A percentile compares a stretch with the other conserved stretches of the same genome.
phyloP scores from a whole-genome alignment of 2,113 vertebrate genomes.

The Guaruba guarouba region DNA sequence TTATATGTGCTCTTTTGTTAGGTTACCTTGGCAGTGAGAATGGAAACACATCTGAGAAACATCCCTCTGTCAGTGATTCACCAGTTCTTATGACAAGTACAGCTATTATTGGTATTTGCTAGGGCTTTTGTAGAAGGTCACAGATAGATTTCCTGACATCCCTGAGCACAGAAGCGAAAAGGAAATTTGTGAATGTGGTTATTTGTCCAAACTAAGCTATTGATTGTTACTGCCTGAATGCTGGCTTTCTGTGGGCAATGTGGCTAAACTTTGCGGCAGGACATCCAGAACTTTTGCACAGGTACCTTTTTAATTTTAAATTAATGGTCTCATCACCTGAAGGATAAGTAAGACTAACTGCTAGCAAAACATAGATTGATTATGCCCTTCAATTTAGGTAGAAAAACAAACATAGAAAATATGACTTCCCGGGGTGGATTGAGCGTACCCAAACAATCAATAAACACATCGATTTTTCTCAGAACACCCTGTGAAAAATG shows the following conservation, averaged over 20 bases:
- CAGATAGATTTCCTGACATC: neutral
- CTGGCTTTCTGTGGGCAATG: rapidly evolving
- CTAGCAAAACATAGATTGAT: neutral
- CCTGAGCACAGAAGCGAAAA: neutral
- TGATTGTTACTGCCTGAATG: neutral
- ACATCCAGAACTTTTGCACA: neutral
- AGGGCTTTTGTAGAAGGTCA: neutral
- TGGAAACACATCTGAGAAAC: neutral
- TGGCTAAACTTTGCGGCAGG: neutral
- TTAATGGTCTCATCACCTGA: neutral
- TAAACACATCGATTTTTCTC: neutral
- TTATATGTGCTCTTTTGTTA: neutral
- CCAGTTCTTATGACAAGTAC: neutral
- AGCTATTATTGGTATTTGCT: neutral
- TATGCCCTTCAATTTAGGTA: neutral
- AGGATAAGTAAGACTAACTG: neutral
- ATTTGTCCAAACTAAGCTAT: neutral
- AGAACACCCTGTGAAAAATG: neutral
- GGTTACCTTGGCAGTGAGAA: neutral
- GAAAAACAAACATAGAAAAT: neutral
- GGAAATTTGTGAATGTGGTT: neutral
- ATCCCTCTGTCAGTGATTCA: neutral
- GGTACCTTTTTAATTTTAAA: neutral
- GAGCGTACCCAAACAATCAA: neutral
- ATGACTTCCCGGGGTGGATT: neutral